Base-by-base conservation (phyloP, 1,140 invertebrate genomes). In the Chrysomallon squamiferum region DNA sequence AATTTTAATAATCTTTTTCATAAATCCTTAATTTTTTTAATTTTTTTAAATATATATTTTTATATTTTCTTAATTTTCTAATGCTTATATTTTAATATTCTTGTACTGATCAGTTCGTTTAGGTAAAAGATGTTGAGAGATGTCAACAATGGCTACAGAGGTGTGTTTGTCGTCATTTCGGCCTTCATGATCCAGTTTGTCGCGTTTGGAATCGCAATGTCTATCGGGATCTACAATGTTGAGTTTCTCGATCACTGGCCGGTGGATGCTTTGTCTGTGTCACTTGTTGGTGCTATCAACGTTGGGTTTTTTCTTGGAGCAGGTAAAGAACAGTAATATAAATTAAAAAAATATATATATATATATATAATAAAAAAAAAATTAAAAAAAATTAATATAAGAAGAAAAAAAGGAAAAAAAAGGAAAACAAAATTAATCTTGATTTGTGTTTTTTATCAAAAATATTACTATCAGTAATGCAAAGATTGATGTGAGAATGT, bases 101-200 rank as follows among this genome's bases (percentile, higher is more conserved):
- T n/a, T n/a, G n/a, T n/a, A n/a, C n/a, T n/a, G n/a, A n/a, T n/a
- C n/a, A n/a, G n/a, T n/a, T n/a, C n/a, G n/a, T n/a, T n/a, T n/a
- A n/a, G n/a, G n/a, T n/a, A n/a, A 15, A 38, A 15, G 22, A 54
- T 54, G 50, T 27, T 54, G 2, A 20, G 15, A 30, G 50, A 54
- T 27, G 50, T 73, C 59, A 68, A 76, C 50, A 71, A 69, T 32
- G 74, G 71, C 54, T 32, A 33, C 13, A 71, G 74, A 71, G 71
- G 71, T 15, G 33, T 75, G 33, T 64, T 74, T n/a, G 69, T 76
- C 6, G 52, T 72, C 9, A 47, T 70, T 3, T 65, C 74, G 25
- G 74, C 74, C 7, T 76, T 76, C 62, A 68, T 73, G 68, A 76
- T 78, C 38, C 74, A 76, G 49, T 54, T 78, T 30, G 35, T 78